Base-by-base conservation (phyloP, 2,888 invertebrate species). In the Cetonia aurata region DNA sequence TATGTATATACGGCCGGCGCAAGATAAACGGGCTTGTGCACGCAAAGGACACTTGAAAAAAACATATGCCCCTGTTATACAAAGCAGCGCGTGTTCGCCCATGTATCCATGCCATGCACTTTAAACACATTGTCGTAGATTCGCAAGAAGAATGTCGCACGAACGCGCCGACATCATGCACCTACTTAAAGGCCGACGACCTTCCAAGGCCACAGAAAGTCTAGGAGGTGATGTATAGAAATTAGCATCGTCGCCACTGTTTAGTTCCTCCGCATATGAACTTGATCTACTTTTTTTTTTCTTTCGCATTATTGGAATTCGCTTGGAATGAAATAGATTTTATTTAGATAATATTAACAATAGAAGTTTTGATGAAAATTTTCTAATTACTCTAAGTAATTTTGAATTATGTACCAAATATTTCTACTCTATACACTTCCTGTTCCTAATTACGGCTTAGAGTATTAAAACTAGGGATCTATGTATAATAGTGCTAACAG, bases 281-380 rank as follows among this genome's bases (percentile, higher is more conserved):
- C 76, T 77, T 77, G 76, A 75, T 76, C 76, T 71, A 77, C 77
- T 76, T 77, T 77, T 71, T 70, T n/a, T 9, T 77, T 71, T 70
- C 3, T 9, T 8, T 4, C 37, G 8, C 37, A 25, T 25, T 8
- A 37, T 37, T 37, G 10, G 37, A 37, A 37, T 37, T 37, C 1
- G 37, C 6, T 37, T 8, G 4, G 4, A 37, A 8, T 37, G 37
- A 37, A 37, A 37, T 37, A 10, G 8, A 8, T 37, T 37, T 37
- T 37, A 37, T 6, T 37, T 37, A 37, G 6, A 37, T 9, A 37
- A 37, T 25, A 25, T 3, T 25, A 25, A 25, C 1, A 3, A 1
- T 25, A 4, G 25, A 25, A 3, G 25, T 3, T 1, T 25, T 25
- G 4, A 25, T 4, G 4, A 25, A 25, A 25, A 25, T 1, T 1